Evolutionary conservation across 1,140 invertebrate genomes (phyloP).

Genomic region (Babylonia areolata): DNA sequence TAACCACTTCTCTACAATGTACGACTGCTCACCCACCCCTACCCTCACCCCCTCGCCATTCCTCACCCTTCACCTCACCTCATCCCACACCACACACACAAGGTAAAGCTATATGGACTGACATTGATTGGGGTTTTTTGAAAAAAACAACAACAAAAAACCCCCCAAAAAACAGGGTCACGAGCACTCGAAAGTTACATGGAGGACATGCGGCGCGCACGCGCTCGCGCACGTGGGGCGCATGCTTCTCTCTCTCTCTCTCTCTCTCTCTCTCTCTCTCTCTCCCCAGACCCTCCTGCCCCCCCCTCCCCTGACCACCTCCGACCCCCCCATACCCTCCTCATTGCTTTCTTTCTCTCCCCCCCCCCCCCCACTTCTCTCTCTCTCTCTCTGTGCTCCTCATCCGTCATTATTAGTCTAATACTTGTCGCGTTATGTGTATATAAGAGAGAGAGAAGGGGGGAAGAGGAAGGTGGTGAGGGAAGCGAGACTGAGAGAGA

Average conservation of each 20-base stretch:
- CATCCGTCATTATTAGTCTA: too few species aligned
- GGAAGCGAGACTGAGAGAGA: slow-evolving; percentile 8
- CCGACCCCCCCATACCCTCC: too few species aligned
- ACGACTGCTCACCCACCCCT: neutral
- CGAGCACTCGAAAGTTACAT: slow-evolving; percentile 4
- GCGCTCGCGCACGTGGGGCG: neutral
- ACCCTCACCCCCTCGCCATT: neutral
- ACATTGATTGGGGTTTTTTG: neutral
- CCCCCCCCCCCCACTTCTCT: neutral
- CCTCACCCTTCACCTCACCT: neutral
- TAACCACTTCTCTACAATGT: too few species aligned
- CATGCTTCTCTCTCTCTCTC: too few species aligned
- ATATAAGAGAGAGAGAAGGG: slow-evolving; percentile 2
- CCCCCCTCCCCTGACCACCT: too few species aligned
- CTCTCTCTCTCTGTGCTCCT: too few species aligned
- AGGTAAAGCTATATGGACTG: neutral
- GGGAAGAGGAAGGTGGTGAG: neutral
- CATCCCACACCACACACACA: neutral
- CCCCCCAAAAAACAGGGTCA: neutral
- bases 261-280: too few species aligned
- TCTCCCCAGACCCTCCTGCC: too few species aligned
- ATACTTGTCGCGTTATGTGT: too few species aligned
- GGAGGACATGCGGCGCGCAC: neutral
- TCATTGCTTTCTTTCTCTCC: too few species aligned
- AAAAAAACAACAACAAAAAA: too few species aligned